Evolutionary conservation across 2,113 vertebrate species (phyloP), one percentile per base, ranked within the genome.

Genomic region (Lampris megalopsis): DNA sequence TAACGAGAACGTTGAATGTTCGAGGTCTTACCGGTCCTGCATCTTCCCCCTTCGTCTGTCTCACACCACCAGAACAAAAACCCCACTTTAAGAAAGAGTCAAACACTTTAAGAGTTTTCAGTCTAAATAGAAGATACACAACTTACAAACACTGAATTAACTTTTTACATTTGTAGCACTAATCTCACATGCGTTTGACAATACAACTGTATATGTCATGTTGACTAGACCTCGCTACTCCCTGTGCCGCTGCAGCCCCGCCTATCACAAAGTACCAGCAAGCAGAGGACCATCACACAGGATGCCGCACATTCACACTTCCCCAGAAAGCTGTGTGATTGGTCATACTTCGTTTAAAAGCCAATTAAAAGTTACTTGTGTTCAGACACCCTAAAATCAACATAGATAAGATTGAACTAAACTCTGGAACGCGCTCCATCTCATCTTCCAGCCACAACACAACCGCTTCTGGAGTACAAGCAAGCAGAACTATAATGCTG

Each of bases 301-400:
- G 50, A 53, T 53, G n/a, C 10, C 43, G 13, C 11, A 13, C 57
- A 59, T 38, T 89, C 88, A 85, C 89, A 90, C 90, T 77, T 66
- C 70, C 84, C 88, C 87, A 67, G 52, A 80, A 79, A 74, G 49
- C 7, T 71, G 7, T 57, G 63, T 24, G 42, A 70, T 24, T 24
- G 24, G 24, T 59, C 35, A 70, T 8, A 38, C 64, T 56, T 49
- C 61, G 45, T 41, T 75, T 48, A 49, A 24, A 24, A 83, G 53
- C 42, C 63, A 58, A 4, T 8, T 47, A 37, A 9, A 24, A 6
- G 53, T 63, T 61, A 70, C 36, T 66, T 70, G 4, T 84, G 79
- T 77, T 63, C 47, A 45, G 64, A 71, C 62, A 48, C 45, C 66
- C 60, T 58, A 38, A 70, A 76, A 53, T 64, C 49, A 68, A 58